Evolutionary conservation across 2,113 vertebrate genomes (phyloP), one percentile per base, ranked within the genome.

Genomic region (Serilophus lunatus): DNA sequence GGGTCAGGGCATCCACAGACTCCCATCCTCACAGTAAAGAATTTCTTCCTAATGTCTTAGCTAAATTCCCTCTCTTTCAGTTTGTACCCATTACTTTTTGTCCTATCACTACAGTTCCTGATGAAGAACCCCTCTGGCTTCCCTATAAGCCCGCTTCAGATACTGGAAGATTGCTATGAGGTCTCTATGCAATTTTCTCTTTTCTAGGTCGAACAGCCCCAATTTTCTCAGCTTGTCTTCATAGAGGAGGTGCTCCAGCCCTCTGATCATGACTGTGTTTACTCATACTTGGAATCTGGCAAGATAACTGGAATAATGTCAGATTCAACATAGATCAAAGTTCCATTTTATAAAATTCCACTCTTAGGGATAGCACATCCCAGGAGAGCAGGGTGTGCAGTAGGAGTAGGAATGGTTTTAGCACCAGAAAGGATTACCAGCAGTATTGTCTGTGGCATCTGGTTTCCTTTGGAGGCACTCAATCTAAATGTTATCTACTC

Each of bases 301-400:
- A 92, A 82, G 70, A 66, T 81, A 81, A 78, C 71, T 88, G 72
- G 88, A 93, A 94, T 86, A 94, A 86, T 64, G 76, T 96, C 88
- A 96, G 76, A 81, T 68, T 60, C 35, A 95, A 78, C 35, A 83
- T 1, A 90, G 82, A 93, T 82, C 61, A 77, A 95, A 94, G 54
- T 35, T 80, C 36, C 85, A 8, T 74, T 87, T 94, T 53, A 57
- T 54, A 85, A 72, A 93, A 90, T 87, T 82, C 38, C 42, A 63
- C 7, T 85, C 74, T 76, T 80, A 77, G 40, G 70, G 29, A 33
- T 18, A 91, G 57, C 65, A 76, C 57, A 45, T 79, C 92, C 57
- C 49, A 79, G 57, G 86, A 85, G 60, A 88, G 45, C 49, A 82
- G 53, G 8, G 36, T 81, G 28, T 78, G 61, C 65, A 89, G 66